Conservation (phyloP, 2,113 vertebrate genomes). For the Dendrocopos noguchii region DNA sequence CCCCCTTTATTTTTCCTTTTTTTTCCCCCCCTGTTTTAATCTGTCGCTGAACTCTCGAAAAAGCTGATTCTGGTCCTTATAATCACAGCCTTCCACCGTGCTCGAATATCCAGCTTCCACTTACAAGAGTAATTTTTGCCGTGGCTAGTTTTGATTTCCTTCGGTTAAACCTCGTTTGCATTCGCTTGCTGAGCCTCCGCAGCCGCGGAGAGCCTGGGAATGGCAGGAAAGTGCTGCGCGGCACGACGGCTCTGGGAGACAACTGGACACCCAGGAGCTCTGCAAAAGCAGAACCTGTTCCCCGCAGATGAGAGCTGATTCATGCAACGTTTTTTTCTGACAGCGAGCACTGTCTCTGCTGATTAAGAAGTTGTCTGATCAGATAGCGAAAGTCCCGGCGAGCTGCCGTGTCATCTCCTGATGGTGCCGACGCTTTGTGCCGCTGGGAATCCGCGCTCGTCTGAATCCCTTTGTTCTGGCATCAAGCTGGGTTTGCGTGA, state of each 20-base stretch:
- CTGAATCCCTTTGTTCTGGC: slow-evolving; percentile 36
- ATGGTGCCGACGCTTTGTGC: neutral
- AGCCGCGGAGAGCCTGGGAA: slow-evolving; percentile 33
- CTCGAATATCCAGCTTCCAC: neutral
- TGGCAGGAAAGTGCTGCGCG: neutral
- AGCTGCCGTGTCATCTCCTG: slow-evolving; percentile 32
- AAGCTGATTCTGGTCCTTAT: neutral
- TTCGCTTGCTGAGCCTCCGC: neutral
- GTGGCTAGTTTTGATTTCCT: slow-evolving; percentile 2
- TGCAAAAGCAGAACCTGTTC: slow-evolving; percentile 58
- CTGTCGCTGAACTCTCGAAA: neutral
- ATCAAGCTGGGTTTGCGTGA: neutral
- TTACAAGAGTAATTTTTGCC: neutral
- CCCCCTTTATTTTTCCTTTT: too few species aligned
- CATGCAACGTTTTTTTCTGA: neutral
- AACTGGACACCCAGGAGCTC: slow-evolving; percentile 12
- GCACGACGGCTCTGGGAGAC: neutral
- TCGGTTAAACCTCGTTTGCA: neutral
- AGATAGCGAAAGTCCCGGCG: slow-evolving; percentile 28
- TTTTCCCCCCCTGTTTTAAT: too few species aligned
- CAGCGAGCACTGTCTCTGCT: slow-evolving; percentile 18
- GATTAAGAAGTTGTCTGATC: slow-evolving; percentile 54
- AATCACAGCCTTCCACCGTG: neutral
- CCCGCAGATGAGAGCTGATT: slow-evolving; percentile 18
- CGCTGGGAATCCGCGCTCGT: neutral